Evolutionary conservation across 2,888 invertebrate species (phyloP).

Genomic region (Teinopalpus imperialis): DNA sequence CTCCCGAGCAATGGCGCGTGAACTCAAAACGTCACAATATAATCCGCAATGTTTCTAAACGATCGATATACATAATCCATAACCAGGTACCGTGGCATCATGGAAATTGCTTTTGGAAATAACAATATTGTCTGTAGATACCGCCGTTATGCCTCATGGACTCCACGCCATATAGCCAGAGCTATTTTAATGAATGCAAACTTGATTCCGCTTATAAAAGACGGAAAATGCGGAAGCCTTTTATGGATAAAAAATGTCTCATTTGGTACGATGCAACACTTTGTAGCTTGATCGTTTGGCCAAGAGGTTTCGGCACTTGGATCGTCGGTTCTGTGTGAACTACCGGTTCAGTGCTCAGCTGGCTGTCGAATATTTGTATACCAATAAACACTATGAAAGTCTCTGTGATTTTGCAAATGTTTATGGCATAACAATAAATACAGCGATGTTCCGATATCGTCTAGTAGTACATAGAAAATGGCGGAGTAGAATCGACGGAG

Average conservation of each 20-base stretch:
- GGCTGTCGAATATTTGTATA: too few relatives aligned
- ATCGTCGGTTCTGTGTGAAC: too few relatives aligned
- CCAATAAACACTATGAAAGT: too few relatives aligned
- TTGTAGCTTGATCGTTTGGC: too few relatives aligned
- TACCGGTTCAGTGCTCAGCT: too few relatives aligned
- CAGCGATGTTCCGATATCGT: too few relatives aligned
- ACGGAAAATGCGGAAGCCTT: constrained; percentile 17
- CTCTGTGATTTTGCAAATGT: too few relatives aligned
- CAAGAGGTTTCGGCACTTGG: too few relatives aligned
- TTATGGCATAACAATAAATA: too few relatives aligned
- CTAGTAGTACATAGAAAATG: too few relatives aligned
- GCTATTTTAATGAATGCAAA: constrained; percentile 33
- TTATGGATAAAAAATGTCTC: constrained; percentile 24
- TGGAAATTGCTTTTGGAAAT: constrained; percentile 35
- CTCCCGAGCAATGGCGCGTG: constrained; percentile 14
- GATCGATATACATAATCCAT: constrained; percentile 23
- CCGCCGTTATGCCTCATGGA: constrained; percentile 54
- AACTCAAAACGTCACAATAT: constrained; percentile 8
- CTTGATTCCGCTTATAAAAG: constrained; percentile 34
- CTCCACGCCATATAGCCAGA: constrained; percentile 45
- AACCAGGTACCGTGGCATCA: constrained; percentile 24
- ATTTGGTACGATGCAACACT: background rate
- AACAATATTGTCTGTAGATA: constrained; percentile 47
- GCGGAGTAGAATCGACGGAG: too few relatives aligned
- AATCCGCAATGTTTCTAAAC: constrained; percentile 18